These are phyloP conservation scores for Rhinoraja longicauda DNA, from an alignment of 2,797 vertebrate species.

Conservation along the genomic window DNA sequence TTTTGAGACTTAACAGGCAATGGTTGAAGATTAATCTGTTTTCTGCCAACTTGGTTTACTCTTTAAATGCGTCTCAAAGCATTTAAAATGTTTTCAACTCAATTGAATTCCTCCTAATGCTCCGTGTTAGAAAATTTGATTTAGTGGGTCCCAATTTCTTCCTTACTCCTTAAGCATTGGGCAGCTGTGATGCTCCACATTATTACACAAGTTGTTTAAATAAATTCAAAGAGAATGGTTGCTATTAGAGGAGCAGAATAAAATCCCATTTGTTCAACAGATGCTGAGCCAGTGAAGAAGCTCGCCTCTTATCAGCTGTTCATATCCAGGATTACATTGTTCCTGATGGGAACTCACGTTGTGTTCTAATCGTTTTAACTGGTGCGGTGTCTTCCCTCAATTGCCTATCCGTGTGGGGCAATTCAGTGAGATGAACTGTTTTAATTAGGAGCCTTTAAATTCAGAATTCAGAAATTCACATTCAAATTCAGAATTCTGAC, in stretches of 20 bases:
- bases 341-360: neutral
- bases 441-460: neutral
- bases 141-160: conserved; percentile 7
- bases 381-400: neutral
- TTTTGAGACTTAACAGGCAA: neutral
- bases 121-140: conserved; percentile 16
- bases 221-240: conserved; percentile 18
- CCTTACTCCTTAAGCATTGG: neutral
- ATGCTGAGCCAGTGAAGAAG: neutral
- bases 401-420: neutral
- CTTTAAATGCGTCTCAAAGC: neutral
- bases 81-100: conserved; percentile 26
- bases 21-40: neutral
- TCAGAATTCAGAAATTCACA: too few relatives aligned
- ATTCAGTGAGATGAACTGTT: neutral
- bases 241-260: neutral
- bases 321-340: conserved; percentile 7
- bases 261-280: conserved; percentile 20
- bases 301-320: neutral
- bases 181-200: neutral
- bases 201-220: conserved; percentile 20
- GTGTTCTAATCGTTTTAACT: neutral
- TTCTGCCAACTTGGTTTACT: neutral
- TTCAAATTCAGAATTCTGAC: too few relatives aligned
- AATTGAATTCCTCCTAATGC: conserved; percentile 15